A percentile compares a stretch with the other conserved stretches of the same genome.
Conservation (phyloP, 2,888 invertebrate species). For the Leucoma salicis region DNA sequence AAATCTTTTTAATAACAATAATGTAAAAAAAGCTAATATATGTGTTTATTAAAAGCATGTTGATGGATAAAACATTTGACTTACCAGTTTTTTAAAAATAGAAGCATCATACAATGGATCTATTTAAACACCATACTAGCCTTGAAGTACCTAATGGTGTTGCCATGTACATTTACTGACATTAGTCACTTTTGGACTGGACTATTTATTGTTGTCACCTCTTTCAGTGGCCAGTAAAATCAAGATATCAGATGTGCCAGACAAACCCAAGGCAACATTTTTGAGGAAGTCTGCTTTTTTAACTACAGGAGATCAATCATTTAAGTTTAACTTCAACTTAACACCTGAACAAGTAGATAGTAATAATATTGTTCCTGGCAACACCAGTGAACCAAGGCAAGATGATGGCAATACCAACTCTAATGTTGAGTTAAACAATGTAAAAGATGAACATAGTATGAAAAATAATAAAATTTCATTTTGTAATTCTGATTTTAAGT, state of each 20-base stretch:
- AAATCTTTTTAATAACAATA: too few species aligned
- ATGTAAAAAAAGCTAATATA: too few species aligned
- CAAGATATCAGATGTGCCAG: conserved; percentile 76
- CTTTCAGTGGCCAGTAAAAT: conserved; percentile 82
- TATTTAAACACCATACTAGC: too few species aligned
- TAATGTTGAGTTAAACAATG: conserved; percentile 25
- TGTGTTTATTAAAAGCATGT: too few species aligned
- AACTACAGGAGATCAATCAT: conserved; percentile 75
- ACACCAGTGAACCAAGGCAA: conserved; percentile 9
- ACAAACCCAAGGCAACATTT: conserved; percentile 84
- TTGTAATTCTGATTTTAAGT: conserved; percentile 83
- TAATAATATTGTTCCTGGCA: conserved; percentile 21
- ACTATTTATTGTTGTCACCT: conserved; percentile 8
- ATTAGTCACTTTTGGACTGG: neutral
- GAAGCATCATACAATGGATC: too few species aligned
- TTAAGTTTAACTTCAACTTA: conserved; percentile 77
- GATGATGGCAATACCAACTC: conserved; percentile 10
- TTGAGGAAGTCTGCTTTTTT: conserved; percentile 84
- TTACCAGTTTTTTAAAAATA: too few species aligned
- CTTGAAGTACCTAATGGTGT: too few species aligned
- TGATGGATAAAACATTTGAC: too few species aligned
- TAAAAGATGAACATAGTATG: conserved; percentile 28
- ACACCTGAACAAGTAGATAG: conserved; percentile 45
- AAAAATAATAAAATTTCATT: conserved; percentile 64
- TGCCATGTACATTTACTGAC: neutral